These are phyloP conservation scores for Agrilus cyanescens DNA, from an alignment of 2,888 invertebrate species.

Conservation along the genomic window DNA sequence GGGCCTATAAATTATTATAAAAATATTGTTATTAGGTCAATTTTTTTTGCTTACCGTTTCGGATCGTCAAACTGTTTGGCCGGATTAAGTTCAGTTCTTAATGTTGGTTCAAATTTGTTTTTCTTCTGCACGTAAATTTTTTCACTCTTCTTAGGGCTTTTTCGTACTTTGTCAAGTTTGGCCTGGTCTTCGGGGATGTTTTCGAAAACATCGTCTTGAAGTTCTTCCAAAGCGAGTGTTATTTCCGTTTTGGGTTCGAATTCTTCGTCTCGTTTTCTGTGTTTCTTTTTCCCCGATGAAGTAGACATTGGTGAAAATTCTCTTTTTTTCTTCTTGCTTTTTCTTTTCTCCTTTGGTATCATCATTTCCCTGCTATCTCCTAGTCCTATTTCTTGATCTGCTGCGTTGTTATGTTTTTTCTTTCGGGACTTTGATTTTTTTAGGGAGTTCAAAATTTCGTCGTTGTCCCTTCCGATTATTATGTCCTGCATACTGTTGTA, in stretches of 20 bases:
- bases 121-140: constrained; percentile 35
- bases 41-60: not conserved
- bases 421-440: constrained; percentile 34
- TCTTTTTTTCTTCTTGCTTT: constrained; percentile 33
- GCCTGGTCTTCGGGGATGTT: constrained; percentile 25
- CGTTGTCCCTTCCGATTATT: constrained; percentile 26
- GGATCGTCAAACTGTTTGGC: too few relatives aligned
- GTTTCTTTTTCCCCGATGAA: constrained; percentile 27
- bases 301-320: constrained; percentile 25
- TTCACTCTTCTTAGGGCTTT: constrained; percentile 30
- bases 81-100: constrained; percentile 17
- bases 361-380: constrained; percentile 37
- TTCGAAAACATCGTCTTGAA: constrained; percentile 37
- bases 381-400: constrained; percentile 20
- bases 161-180: constrained; percentile 25
- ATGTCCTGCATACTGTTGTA: constrained; percentile 34
- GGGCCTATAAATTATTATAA: too few relatives aligned
- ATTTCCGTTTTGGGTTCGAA: constrained; percentile 32
- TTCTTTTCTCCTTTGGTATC: constrained; percentile 35
- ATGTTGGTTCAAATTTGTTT: constrained; percentile 31
- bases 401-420: constrained; percentile 26
- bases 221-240: constrained; percentile 33
- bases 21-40: not conserved
- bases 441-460: constrained; percentile 27
- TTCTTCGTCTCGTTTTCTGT: constrained; percentile 31